Base-by-base conservation (phyloP, 2,113 vertebrate genomes). In the Pantherophis guttatus region DNA sequence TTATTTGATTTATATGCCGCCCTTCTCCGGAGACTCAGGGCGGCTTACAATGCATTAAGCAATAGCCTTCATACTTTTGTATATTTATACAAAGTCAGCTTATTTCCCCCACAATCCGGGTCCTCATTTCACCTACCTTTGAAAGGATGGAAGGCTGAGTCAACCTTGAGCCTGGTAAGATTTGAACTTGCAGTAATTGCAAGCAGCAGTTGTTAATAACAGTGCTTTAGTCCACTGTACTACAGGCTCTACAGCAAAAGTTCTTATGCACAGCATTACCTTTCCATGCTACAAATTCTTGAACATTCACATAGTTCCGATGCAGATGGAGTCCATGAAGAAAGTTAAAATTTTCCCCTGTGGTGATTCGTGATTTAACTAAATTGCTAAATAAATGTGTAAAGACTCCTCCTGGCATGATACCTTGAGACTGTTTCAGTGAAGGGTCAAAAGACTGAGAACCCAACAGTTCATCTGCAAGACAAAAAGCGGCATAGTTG, bases 211-310 rank as follows among this genome's bases (percentile, higher is more conserved):
- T 44, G 39, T 44, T 44, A 44, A 44, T 44, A 44, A 44, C 39
- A 44, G 39, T 44, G 39, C 39, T 44, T 44, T 44, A 44, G 39
- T 44, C 39, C 39, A 44, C 39, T 44, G 39, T 44, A 44, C 39
- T 44, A 44, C 39, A 44, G 39, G 39, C 39, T 44, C 39, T 10
- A 48, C 2, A 86, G 3, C 33, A 52, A 57, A 21, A 23, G 24
- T 86, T 59, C 39, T 48, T 33, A 59, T 81, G 13, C 39, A 62
- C 10, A 87, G 29, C 6, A 87, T 62, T 86, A 97, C 96, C 96
- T 96, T 97, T 97, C 96, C 95, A 95, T 87, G 96, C 92, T 58
- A 96, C 7, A 1, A 98, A 98, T 53, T 97, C 95, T 29, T 87
- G 92, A 70, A 88, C 33, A 17, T 95, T 81, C 19, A 90, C 21